Evolutionary conservation across 2,888 invertebrate genomes (phyloP).

Genomic region (Lottia gigantea): DNA sequence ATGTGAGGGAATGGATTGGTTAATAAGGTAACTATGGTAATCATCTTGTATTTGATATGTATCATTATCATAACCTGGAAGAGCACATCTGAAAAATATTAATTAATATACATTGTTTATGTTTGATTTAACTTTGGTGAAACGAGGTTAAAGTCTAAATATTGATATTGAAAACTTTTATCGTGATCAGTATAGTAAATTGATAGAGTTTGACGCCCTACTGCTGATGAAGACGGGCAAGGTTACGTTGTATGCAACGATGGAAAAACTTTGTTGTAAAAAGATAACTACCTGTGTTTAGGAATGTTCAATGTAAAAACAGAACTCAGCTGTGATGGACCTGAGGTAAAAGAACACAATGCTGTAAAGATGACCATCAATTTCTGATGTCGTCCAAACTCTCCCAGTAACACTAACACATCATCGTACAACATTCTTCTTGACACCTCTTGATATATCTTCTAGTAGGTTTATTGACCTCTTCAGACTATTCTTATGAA

Average conservation of each 20-base stretch:
- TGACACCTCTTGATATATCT: no score
- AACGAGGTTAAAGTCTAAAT: no score
- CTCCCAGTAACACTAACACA: not conserved
- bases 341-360: not conserved
- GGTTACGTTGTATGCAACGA: no score
- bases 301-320: not conserved
- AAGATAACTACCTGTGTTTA: not conserved
- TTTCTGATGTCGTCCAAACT: not conserved
- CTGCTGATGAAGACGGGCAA: no score
- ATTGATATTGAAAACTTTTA: no score
- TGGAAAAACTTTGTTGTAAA: not conserved
- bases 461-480: no score
- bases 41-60: not conserved
- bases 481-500: no score
- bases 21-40: constrained; percentile 1
- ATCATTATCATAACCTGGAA: not conserved
- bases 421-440: not conserved
- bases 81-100: not conserved
- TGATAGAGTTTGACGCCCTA: no score
- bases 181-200: no score
- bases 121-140: not conserved
- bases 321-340: not conserved
- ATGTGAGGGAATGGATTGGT: not conserved
- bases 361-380: not conserved
- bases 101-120: not conserved